These are phyloP conservation scores for Rhingia campestris DNA, from an alignment of 2,888 invertebrate genomes.

Conservation along the genomic window DNA sequence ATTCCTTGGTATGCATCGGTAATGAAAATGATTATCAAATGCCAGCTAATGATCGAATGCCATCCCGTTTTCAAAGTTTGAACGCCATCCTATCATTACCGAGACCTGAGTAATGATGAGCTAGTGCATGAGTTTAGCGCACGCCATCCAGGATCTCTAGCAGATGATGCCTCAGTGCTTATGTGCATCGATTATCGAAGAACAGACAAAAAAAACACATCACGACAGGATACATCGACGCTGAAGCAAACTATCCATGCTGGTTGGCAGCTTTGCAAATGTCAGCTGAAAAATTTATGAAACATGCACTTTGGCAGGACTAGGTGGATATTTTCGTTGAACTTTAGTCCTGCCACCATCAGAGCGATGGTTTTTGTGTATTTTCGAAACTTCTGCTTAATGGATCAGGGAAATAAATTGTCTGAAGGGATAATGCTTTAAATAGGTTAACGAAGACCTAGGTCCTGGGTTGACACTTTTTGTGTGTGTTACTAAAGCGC, in stretches of 20 bases:
- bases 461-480: background rate
- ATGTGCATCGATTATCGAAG: constrained; percentile 24
- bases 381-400: constrained; percentile 20
- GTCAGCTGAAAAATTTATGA: constrained; percentile 53
- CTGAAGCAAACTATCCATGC: background rate
- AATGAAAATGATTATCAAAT: constrained; percentile 19
- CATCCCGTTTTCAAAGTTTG: background rate
- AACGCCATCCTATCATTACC: constrained; percentile 3
- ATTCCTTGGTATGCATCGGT: background rate
- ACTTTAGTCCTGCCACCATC: background rate
- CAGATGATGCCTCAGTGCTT: constrained; percentile 18
- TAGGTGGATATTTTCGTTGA: constrained; percentile 12
- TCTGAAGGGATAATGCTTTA: background rate
- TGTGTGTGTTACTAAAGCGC: background rate
- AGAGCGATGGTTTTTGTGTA: background rate
- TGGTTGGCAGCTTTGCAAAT: constrained; percentile 22
- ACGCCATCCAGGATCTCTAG: background rate
- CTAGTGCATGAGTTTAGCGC: background rate
- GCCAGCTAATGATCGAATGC: constrained; percentile 10
- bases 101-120: constrained; percentile 15
- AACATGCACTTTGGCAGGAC: constrained; percentile 31
- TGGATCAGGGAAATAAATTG: background rate
- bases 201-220: background rate
- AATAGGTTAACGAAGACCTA: background rate
- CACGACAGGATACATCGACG: background rate